Evolutionary conservation across 2,888 invertebrate genomes (phyloP).

Genomic region (Mylabris sibirica): DNA sequence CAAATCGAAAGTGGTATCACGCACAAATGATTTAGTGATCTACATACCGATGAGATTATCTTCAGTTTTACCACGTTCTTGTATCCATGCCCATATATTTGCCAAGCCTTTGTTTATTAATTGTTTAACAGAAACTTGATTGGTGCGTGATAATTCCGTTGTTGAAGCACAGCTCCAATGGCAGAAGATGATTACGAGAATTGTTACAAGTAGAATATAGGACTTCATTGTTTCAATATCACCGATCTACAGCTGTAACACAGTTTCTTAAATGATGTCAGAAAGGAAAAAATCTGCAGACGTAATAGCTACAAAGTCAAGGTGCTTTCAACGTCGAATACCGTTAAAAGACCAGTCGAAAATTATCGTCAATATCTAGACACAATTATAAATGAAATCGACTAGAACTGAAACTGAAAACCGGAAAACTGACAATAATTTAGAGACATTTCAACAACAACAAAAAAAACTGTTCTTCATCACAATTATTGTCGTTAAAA

Average conservation of each 20-base stretch:
- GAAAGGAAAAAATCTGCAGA: neutral
- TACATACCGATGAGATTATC: slow-evolving; percentile 34
- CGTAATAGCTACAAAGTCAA: neutral
- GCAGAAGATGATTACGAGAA: slow-evolving; percentile 24
- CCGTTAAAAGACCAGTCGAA: neutral
- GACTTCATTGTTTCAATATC: slow-evolving; percentile 22
- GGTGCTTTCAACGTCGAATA: neutral
- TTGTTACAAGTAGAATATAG: slow-evolving; percentile 22
- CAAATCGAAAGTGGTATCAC: slow-evolving; percentile 14
- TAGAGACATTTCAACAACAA: neutral
- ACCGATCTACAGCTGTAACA: neutral
- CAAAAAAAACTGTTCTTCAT: neutral
- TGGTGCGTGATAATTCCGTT: slow-evolving; percentile 17
- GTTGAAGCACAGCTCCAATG: slow-evolving; percentile 27
- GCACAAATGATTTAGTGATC: neutral
- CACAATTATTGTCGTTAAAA: neutral
- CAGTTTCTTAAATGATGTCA: neutral
- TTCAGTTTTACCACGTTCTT: slow-evolving; percentile 22
- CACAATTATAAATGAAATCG: neutral
- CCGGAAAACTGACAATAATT: neutral
- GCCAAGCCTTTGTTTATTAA: slow-evolving; percentile 24
- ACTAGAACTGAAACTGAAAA: slow-evolving; percentile 5
- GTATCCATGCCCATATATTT: slow-evolving; percentile 30
- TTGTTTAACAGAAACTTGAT: slow-evolving; percentile 16
- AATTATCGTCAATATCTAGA: neutral